Conservation (phyloP, 1,140 invertebrate genomes). For the Piezodorus guildinii region DNA sequence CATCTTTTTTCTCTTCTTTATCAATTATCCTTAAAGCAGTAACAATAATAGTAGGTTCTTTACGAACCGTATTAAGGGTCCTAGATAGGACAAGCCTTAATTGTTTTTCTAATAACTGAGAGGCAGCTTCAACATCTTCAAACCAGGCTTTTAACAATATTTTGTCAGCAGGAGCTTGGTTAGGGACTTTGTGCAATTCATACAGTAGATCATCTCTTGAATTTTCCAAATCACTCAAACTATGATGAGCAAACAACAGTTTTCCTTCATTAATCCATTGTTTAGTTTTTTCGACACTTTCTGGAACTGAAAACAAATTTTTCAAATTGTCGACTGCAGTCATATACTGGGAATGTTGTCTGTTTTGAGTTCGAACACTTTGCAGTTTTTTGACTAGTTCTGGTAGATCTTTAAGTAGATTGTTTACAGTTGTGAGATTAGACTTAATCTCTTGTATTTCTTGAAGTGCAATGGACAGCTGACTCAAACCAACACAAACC, state of each 20-base stretch:
- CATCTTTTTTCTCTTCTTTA: constrained; percentile 85
- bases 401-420: constrained; percentile 52
- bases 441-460: constrained; percentile 65
- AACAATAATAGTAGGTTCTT: constrained; percentile 91
- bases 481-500: constrained; percentile 83
- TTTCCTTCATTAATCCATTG: constrained; percentile 91
- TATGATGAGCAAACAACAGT: constrained; percentile 66
- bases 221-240: constrained; percentile 88
- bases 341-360: constrained; percentile 86
- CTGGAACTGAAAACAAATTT: constrained; percentile 94
- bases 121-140: constrained; percentile 84
- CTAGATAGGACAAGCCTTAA: constrained; percentile 78
- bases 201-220: constrained; percentile 90
- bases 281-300: constrained; percentile 89
- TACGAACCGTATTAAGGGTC: constrained; percentile 84
- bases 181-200: constrained; percentile 87
- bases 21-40: constrained; percentile 93
- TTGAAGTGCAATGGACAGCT: constrained; percentile 68
- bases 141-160: constrained; percentile 90
- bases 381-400: constrained; percentile 65
- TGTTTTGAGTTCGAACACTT: constrained; percentile 83
- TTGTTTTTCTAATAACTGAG: constrained; percentile 81
- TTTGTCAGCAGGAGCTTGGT: constrained; percentile 81
- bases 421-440: constrained; percentile 44
- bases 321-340: constrained; percentile 97